Evolutionary conservation across 1,140 invertebrate species (phyloP), one percentile per base, ranked within the genome.

Genomic region (Zaprionus taronus): DNA sequence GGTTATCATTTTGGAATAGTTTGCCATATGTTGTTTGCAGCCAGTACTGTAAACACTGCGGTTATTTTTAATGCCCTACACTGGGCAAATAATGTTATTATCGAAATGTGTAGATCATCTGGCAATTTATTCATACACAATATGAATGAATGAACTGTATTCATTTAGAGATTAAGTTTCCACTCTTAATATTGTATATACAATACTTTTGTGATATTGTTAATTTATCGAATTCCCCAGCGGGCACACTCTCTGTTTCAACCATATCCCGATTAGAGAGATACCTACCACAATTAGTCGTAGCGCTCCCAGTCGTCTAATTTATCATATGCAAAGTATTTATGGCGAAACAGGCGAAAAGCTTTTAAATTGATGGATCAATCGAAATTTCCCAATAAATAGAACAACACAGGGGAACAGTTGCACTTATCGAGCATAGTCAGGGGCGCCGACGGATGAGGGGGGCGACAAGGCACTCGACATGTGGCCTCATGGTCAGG

Each of bases 301-400:
- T 11, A 49, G 17, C 20, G 47, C 9, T 9, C 20, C 49, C 22
- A 22, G 20, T 15, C 49, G 49, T 14, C 14, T 38, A 53, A 26
- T 20, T 67, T 57, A 47, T 49, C n/a, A 44, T 65, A 20, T 24
- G 56, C 12, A 56, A 57, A 47, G 17, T 36, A 41, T 68, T 68
- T 83, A 73, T 72, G 82, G 73, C 51, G 71, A 82, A 55, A 44
- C 66, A 72, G 71, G 31, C 31, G 36, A 61, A 86, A 78, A 75
- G 77, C 80, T 79, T 83, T 89, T 83, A 69, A 80, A 89, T 61
- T 87, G 71, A 72, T 87, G 82, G 83, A 83, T 87, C 77, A 72
- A 80, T 86, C 69, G 78, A 81, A 65, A 55, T 53, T 77, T 44
- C 47, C 38, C 38, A 34, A 41, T 36, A 74, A 80, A 72, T 78